A percentile compares a stretch with the other conserved stretches of the same genome.
phyloP scores from a whole-genome alignment of 1,140 invertebrate species.

The Rhopalosiphum padi region DNA sequence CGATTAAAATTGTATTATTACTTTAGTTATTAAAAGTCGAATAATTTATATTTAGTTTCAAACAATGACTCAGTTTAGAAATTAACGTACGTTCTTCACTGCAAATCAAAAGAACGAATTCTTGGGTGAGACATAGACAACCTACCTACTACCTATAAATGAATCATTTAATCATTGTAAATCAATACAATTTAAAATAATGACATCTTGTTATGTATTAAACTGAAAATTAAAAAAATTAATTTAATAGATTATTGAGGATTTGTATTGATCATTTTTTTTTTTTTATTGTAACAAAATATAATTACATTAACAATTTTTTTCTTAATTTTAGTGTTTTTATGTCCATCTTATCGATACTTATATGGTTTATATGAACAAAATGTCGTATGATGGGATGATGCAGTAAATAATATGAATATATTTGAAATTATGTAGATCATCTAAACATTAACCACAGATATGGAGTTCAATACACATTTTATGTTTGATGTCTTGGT shows the following conservation, averaged over 20 bases:
- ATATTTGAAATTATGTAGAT: neutral
- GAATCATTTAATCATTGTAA: neutral
- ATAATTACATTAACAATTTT: neutral
- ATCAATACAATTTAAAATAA: neutral
- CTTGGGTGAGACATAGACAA: neutral
- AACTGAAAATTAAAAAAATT: neutral
- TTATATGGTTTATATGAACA: neutral
- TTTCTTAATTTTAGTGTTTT: conserved; percentile 11
- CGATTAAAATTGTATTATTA: neutral
- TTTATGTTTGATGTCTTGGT: conserved; percentile 40
- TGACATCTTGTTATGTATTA: neutral
- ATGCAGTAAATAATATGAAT: neutral
- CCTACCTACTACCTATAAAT: neutral
- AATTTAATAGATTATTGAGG: neutral
- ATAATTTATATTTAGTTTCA: neutral
- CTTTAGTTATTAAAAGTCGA: neutral
- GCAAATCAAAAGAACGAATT: neutral
- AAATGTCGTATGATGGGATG: neutral
- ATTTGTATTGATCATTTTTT: neutral
- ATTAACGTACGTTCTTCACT: neutral
- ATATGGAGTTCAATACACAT: conserved; percentile 44
- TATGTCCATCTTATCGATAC: neutral
- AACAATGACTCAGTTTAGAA: neutral
- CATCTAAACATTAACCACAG: neutral
- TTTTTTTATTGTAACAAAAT: neutral